Percentiles rank a stretch among this genome's conserved stretches.
phyloP scores from a whole-genome alignment of 2,113 vertebrate genomes.

The Toxostoma redivivum region DNA sequence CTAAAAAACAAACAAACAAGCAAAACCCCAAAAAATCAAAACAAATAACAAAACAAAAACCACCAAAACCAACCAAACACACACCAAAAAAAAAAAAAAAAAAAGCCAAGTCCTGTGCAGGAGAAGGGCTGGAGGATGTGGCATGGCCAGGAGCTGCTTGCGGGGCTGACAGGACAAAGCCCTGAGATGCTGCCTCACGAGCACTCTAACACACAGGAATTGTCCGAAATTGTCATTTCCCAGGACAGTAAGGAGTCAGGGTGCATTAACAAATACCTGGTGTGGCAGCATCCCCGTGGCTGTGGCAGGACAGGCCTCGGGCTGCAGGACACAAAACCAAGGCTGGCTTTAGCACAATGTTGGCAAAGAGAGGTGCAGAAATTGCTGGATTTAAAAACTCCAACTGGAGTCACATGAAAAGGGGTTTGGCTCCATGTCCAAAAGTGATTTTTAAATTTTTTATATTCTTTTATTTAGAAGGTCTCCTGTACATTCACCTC shows the following conservation, averaged over 20 bases:
- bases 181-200: rapidly evolving
- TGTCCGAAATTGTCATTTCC: too few relatives aligned
- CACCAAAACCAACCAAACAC: too few relatives aligned
- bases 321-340: not conserved
- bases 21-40: too few relatives aligned
- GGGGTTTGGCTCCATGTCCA: rapidly evolving
- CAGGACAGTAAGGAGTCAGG: rapidly evolving
- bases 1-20: not conserved
- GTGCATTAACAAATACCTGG: not conserved
- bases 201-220: not conserved
- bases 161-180: not conserved
- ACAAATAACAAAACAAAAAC: too few relatives aligned
- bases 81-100: rapidly evolving
- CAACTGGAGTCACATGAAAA: rapidly evolving
- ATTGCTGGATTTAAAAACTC: not conserved
- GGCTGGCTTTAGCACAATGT: rapidly evolving
- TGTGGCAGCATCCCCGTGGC: rapidly evolving
- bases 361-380: rapidly evolving
- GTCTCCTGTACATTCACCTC: not conserved
- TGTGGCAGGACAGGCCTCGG: rapidly evolving
- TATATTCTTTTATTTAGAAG: too few relatives aligned
- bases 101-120: rapidly evolving
- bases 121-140: not conserved
- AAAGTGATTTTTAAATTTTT: not conserved
- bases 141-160: not conserved